Conservation (phyloP, 2,888 invertebrate species). For the Phortica okadai region DNA sequence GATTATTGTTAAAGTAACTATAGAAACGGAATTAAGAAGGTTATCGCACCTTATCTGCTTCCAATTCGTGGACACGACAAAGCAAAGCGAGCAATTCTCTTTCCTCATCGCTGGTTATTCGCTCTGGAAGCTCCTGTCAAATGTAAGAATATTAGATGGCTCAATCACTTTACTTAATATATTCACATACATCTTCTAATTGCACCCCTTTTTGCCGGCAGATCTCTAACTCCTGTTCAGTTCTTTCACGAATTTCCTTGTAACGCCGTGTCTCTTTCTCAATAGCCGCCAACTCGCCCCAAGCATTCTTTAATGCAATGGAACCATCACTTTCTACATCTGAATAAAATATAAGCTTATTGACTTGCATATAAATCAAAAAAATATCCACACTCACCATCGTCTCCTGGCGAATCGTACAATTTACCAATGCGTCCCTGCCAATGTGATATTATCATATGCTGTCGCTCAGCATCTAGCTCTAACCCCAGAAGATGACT, state of each 20-base stretch:
- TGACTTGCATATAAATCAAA: neutral
- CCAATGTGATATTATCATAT: conserved; percentile 91
- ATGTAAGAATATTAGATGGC: neutral
- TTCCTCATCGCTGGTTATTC: conserved; percentile 92
- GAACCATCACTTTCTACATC: conserved; percentile 75
- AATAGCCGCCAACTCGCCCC: conserved; percentile 89
- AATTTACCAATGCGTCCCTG: conserved; percentile 87
- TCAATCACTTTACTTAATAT: neutral
- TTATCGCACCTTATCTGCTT: conserved; percentile 88
- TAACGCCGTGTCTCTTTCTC: conserved; percentile 91
- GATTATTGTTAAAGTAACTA: neutral
- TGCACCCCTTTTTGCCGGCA: conserved; percentile 87
- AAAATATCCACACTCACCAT: conserved; percentile 59
- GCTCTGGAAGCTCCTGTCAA: conserved; percentile 85
- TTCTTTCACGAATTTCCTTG: conserved; percentile 84
- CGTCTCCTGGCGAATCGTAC: conserved; percentile 73
- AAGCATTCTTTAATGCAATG: conserved; percentile 84
- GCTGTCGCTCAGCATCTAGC: conserved; percentile 91
- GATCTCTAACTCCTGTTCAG: conserved; percentile 88
- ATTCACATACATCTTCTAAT: conserved; percentile 86
- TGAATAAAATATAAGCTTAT: conserved; percentile 42
- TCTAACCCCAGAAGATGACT: conserved; percentile 91
- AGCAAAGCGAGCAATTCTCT: conserved; percentile 89
- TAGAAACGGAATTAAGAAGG: neutral
- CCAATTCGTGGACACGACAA: conserved; percentile 94